Conservation (phyloP, 1,140 invertebrate genomes). For the Trichoplusia ni region DNA sequence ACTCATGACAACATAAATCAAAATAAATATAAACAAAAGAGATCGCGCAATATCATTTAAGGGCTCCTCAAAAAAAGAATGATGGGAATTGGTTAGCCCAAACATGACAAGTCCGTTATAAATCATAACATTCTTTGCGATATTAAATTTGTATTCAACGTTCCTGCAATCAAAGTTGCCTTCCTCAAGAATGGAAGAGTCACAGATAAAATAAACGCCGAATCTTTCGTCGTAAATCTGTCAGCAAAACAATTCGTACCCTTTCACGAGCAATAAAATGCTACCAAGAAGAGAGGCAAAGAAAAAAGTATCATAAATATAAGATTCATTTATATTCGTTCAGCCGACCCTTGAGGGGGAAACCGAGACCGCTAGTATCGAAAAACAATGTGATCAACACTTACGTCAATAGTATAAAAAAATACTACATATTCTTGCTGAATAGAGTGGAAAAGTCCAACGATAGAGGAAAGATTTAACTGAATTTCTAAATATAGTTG, state of each 20-base stretch:
- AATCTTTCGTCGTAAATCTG: conserved; percentile 79
- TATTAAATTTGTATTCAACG: conserved; percentile 42
- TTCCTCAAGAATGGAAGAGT: conserved; percentile 53
- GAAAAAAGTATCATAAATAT: conserved; percentile 79
- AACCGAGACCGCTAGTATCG: conserved; percentile 53
- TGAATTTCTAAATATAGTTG: too few relatives aligned
- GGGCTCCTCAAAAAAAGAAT: not conserved
- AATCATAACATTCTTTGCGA: conserved; percentile 28
- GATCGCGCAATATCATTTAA: conserved; percentile 1
- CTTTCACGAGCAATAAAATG: conserved; percentile 80
- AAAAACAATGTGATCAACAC: conserved; percentile 50
- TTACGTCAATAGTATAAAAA: conserved; percentile 39
- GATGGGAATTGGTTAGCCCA: not conserved
- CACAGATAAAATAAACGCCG: conserved; percentile 75
- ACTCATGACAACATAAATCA: not conserved
- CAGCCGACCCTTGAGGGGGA: conserved; percentile 64
- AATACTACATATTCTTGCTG: conserved; percentile 12
- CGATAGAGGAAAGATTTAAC: too few relatives aligned
- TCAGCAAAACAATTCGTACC: conserved; percentile 79
- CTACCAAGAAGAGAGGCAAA: conserved; percentile 71
- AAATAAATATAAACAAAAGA: not conserved
- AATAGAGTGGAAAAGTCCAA: conserved; percentile 3
- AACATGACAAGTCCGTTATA: conserved; percentile 22
- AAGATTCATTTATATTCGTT: conserved; percentile 81
- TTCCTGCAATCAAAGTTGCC: conserved; percentile 44